A percentile compares a stretch with the other conserved stretches of the same genome.
phyloP scores from a whole-genome alignment of 2,797 vertebrate species.

The Chelon labrosus region DNA sequence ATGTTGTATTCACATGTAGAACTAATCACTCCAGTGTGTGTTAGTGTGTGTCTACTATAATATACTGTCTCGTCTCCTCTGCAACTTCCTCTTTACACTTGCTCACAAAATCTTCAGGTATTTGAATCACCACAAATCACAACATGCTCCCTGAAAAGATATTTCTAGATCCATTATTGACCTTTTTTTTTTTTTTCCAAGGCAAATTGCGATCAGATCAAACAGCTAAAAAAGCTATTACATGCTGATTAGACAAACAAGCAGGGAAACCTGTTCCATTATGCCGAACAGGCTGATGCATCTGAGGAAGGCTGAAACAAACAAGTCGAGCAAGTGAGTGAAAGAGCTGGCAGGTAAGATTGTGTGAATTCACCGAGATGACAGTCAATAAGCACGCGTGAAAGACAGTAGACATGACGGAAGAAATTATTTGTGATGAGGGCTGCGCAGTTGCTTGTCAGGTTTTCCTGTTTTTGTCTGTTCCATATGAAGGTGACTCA shows the following conservation, averaged over 20 bases:
- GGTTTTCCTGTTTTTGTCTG: conserved; percentile 13
- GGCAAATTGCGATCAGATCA: conserved; percentile 50
- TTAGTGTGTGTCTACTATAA: background rate
- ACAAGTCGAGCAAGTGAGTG: background rate
- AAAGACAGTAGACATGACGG: background rate
- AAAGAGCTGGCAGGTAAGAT: background rate
- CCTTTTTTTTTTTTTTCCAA: conserved; percentile 11
- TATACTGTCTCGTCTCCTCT: no score
- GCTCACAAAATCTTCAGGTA: background rate
- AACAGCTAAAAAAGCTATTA: conserved; percentile 44
- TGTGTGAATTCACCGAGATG: background rate
- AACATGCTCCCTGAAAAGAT: background rate
- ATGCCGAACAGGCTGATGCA: background rate
- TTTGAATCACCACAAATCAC: background rate
- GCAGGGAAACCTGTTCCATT: background rate
- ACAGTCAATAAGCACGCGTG: background rate
- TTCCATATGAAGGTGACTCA: conserved; percentile 18
- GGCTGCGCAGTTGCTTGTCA: background rate
- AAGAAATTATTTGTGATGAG: background rate
- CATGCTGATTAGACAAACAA: conserved; percentile 37
- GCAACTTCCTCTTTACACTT: background rate
- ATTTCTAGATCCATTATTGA: conserved; percentile 40
- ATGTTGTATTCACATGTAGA: background rate
- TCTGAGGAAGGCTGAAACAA: conserved; percentile 15
- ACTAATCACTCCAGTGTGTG: background rate